Evolutionary conservation across 2,113 vertebrate species (phyloP), one percentile per base, ranked within the genome.

Genomic region (Misgurnus mizolepis): DNA sequence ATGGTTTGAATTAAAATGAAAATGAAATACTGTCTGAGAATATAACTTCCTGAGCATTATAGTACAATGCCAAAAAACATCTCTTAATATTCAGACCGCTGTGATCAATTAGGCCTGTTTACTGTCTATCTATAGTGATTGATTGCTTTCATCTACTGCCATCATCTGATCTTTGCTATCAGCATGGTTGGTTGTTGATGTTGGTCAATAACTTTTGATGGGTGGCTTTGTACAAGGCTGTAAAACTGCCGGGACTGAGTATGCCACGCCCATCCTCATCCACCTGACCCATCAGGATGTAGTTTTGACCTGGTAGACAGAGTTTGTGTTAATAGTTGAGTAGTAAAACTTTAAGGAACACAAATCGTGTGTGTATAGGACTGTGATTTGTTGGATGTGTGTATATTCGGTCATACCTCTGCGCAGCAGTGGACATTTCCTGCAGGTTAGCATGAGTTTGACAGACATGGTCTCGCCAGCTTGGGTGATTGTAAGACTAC

Each of bases 281-380:
- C 84, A 96, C 92, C 60, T 90, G 89, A 62, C 95, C 95, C 95
- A 97, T 97, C 85, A 97, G 88, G 65, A 96, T 91, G 80, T 93
- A 96, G 88, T 84, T 94, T 79, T 60, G 9, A 45, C 95, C 96
- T 97, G 61, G 22, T 3, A 14, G 50, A 62, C 15, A 53, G 15
- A 67, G 14, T 34, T 0, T 61, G 12, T 14, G 11, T 50, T n/a
- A 27, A 34, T 1, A 4, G 14, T 8, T 58, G 7, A 5, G 14
- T n/a, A 62, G 43, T 41, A 22, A 17, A 71, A 22, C 0, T 45
- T 62, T 7, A 12, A 3, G 0, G 1, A 69, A 17, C 22, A 17
- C 40, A 71, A 34, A 39, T 53, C 4, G 11, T 69, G 1, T 43
- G 61, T 79, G 40, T 50, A 12, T 69, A 50, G 50, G 22, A 7